A percentile compares a stretch with the other conserved stretches of the same genome.
Evolutionary conservation across 1,140 invertebrate species (phyloP).

Genomic region (Drosophila ironensis): DNA sequence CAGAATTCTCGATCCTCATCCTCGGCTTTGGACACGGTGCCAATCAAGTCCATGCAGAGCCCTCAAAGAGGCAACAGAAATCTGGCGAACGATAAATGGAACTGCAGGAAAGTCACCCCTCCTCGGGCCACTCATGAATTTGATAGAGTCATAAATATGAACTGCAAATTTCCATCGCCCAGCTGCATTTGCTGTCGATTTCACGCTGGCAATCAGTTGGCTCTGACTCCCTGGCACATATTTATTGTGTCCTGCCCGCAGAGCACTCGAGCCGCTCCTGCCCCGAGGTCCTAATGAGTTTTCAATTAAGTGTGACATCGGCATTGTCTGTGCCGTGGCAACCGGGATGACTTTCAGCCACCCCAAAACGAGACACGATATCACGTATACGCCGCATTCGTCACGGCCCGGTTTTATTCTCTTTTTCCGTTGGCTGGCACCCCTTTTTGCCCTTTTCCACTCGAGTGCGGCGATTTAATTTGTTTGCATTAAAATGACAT

Average conservation of each 20-base stretch:
- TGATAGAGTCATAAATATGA: slow-evolving; percentile 75
- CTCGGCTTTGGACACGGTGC: slow-evolving; percentile 49
- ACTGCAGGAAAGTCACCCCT: slow-evolving; percentile 18
- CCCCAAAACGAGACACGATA: slow-evolving; percentile 10
- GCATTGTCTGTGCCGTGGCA: slow-evolving; percentile 34
- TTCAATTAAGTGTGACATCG: slow-evolving; percentile 74
- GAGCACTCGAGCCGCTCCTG: slow-evolving; percentile 19
- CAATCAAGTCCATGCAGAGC: slow-evolving; percentile 42
- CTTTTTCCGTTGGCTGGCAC: not conserved
- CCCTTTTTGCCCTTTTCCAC: slow-evolving; percentile 33
- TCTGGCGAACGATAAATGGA: not conserved
- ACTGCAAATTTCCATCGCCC: slow-evolving; percentile 50
- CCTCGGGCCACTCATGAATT: slow-evolving; percentile 23
- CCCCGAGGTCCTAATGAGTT: slow-evolving; percentile 64
- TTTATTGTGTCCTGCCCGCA: slow-evolving; percentile 37
- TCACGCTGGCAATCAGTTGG: slow-evolving; percentile 61
- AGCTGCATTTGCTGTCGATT: slow-evolving; percentile 65
- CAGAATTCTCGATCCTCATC: slow-evolving; percentile 20
- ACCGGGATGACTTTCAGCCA: slow-evolving; percentile 12
- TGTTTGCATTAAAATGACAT: slow-evolving; percentile 71
- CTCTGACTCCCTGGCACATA: slow-evolving; percentile 23
- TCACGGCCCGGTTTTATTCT: slow-evolving; percentile 11
- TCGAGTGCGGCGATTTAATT: slow-evolving; percentile 65
- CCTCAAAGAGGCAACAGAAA: slow-evolving; percentile 14
- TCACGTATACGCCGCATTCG: slow-evolving; percentile 49